phyloP scores from a whole-genome alignment of 1,140 invertebrate genomes.

The Plutomurus gul region DNA sequence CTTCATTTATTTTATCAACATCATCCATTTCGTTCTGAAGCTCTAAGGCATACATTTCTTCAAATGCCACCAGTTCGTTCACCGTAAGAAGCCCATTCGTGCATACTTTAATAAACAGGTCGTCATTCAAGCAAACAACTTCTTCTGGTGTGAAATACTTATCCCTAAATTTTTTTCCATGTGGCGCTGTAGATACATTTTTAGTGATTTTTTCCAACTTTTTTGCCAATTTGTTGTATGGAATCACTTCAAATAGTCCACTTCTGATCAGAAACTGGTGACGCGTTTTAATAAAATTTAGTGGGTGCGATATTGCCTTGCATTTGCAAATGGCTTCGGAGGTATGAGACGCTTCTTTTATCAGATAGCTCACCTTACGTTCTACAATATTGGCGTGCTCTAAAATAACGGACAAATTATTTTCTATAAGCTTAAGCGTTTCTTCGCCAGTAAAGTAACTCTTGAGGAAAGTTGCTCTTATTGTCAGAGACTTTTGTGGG shows the following conservation, averaged over 20 bases:
- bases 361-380: slow-evolving; percentile 44
- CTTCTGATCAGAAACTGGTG: slow-evolving; percentile 50
- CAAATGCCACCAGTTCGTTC: slow-evolving; percentile 49
- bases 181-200: not conserved
- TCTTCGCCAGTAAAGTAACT: slow-evolving; percentile 43
- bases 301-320: not conserved
- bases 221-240: slow-evolving; percentile 39
- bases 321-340: slow-evolving; percentile 31
- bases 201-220: slow-evolving; percentile 27
- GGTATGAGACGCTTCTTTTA: slow-evolving; percentile 38
- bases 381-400: slow-evolving; percentile 27
- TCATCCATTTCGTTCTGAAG: not conserved
- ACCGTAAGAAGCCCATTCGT: slow-evolving; percentile 31
- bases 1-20: not conserved
- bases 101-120: slow-evolving; percentile 49
- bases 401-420: slow-evolving; percentile 2
- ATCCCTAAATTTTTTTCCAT: not conserved
- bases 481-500: not conserved
- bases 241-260: slow-evolving; percentile 43
- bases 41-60: slow-evolving; percentile 37
- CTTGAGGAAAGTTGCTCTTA: slow-evolving; percentile 7
- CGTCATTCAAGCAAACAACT: slow-evolving; percentile 39
- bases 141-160: slow-evolving; percentile 47
- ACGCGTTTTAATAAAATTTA: slow-evolving; percentile 31
- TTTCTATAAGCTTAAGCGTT: slow-evolving; percentile 8